These are phyloP conservation scores for Dicranocentrus wangi DNA, from an alignment of 2,888 invertebrate species.

Conservation along the genomic window DNA sequence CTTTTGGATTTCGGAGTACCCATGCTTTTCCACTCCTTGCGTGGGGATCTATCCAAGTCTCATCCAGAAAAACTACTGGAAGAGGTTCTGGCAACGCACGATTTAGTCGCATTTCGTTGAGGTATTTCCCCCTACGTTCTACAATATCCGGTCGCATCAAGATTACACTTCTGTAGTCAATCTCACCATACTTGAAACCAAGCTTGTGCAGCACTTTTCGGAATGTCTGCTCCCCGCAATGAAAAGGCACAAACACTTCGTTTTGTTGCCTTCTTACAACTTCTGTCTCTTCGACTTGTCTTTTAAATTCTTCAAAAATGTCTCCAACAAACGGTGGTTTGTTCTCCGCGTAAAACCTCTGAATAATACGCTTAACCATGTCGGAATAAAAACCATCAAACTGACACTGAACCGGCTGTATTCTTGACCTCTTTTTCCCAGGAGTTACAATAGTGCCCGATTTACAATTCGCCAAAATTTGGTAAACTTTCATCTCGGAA, in stretches of 20 bases:
- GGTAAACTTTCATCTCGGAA: not conserved
- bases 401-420: not conserved
- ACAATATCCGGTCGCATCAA: slow-evolving; percentile 21
- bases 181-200: slow-evolving; percentile 27
- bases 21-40: slow-evolving; percentile 25
- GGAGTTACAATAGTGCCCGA: not conserved
- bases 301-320: not conserved
- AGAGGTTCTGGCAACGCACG: not conserved
- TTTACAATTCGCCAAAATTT: not conserved
- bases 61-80: slow-evolving; percentile 23
- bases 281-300: not conserved
- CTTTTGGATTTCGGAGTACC: slow-evolving; percentile 22
- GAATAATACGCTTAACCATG: not conserved
- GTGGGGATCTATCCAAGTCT: slow-evolving; percentile 33
- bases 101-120: not conserved
- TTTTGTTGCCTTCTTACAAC: not conserved
- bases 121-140: not conserved
- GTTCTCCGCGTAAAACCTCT: not conserved
- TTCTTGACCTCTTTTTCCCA: not conserved
- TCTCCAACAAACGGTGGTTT: not conserved
- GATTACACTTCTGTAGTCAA: not conserved
- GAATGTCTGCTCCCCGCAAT: not conserved
- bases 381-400: slow-evolving; percentile 11
- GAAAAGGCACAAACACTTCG: not conserved
- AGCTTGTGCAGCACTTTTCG: slow-evolving; percentile 4